Base-by-base conservation (phyloP, 2,888 invertebrate species). In the Luperina nickerlii region DNA sequence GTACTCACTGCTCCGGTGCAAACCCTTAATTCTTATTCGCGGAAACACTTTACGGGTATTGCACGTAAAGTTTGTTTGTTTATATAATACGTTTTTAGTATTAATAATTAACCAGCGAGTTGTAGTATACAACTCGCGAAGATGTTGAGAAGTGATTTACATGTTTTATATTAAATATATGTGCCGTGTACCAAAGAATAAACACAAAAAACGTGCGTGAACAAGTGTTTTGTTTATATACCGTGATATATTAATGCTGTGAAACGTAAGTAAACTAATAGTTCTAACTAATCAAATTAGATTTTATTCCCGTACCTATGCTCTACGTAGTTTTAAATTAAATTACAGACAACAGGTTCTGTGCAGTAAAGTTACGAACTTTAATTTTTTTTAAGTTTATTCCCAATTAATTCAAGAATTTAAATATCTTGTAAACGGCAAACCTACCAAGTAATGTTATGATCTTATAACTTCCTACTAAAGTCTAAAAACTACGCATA, bases 251-350 rank as follows among this genome's bases (percentile, higher is more conserved):
- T 74, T 63, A 65, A 74, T 76, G 42, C 73, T 78, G 42, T 69
- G 27, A 76, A 79, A 76, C 77, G 87, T 87, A 79, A 87, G 87
- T 88, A 74, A 76, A 84, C 3, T 65, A 73, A 32, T 65, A 54
- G 60, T 48, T 45, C 68, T 82, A 78, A 68, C 82, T 72, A 86
- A 74, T 78, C 42, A 6, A 77, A 82, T 82, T 74, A 67, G 20
- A 62, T 54, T 45, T 32, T 0, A 57, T 79, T 57, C 24, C 18
- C 24, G 38, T 20, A 6, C 15, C 2, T 24, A 78, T 8, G 2
- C 27, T 9, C n/a, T 65, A 11, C 6, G 24, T 57, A n/a, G n/a
- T 62, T 67, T 13, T n/a, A 69, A 81, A 78, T 75, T 27, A 24
- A 9, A 68, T 69, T 48, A 42, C 0, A 24, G 8, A n/a, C 0